Percentiles rank a stretch among this genome's conserved stretches.
Conservation (phyloP, 2,888 invertebrate species). For the Mimumesa dahlbomi region DNA sequence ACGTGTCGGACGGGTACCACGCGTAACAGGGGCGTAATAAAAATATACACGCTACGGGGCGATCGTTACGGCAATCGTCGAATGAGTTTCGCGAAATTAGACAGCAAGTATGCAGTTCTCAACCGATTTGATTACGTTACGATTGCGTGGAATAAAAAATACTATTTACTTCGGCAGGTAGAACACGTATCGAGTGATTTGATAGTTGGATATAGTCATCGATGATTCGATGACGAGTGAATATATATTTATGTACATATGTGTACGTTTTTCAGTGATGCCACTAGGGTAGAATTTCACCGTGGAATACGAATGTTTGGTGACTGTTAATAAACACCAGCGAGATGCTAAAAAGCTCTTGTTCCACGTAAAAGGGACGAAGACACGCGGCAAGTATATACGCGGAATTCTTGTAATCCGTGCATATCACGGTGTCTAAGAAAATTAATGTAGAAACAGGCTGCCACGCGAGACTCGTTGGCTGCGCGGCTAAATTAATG, state of each 20-base stretch:
- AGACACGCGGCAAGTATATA: constrained; percentile 29
- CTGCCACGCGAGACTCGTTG: constrained; percentile 35
- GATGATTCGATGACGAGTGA: too few species aligned
- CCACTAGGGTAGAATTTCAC: too few species aligned
- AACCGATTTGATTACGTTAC: constrained; percentile 20
- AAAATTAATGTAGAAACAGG: constrained; percentile 40
- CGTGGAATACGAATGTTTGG: constrained; percentile 3
- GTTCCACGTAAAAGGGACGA: constrained; percentile 7
- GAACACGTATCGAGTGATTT: constrained; percentile 4
- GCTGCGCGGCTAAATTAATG: constrained; percentile 56
- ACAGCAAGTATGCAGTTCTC: constrained; percentile 33
- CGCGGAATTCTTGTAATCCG: constrained; percentile 49
- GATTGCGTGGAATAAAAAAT: constrained; percentile 18
- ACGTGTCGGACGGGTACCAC: too few species aligned
- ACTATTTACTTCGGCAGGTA: background rate
- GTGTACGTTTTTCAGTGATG: too few species aligned
- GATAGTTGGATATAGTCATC: too few species aligned
- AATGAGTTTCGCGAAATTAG: constrained; percentile 49
- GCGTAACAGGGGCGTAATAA: too few species aligned
- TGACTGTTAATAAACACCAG: too few species aligned
- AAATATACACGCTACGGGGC: constrained; percentile 32
- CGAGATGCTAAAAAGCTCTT: constrained; percentile 1
- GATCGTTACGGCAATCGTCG: constrained; percentile 29
- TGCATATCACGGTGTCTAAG: constrained; percentile 32
- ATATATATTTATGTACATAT: too few species aligned